A percentile compares a stretch with the other conserved stretches of the same genome.
phyloP scores from a whole-genome alignment of 2,113 vertebrate genomes.

The Galeopterus variegatus region DNA sequence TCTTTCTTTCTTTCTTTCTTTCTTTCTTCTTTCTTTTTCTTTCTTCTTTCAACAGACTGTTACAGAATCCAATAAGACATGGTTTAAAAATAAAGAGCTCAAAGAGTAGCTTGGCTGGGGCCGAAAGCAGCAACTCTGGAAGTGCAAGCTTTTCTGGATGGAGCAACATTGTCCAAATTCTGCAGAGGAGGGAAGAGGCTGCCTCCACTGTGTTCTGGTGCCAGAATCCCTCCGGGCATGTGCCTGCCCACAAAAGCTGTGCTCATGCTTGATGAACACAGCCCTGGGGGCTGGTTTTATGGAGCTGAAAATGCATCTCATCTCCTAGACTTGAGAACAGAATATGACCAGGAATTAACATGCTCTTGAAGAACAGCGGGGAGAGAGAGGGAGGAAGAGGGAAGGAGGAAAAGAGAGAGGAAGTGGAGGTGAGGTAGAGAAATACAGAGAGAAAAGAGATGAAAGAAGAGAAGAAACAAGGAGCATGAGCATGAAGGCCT shows the following conservation, averaged over 20 bases:
- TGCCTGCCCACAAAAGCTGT: background rate
- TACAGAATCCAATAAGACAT: constrained; percentile 70
- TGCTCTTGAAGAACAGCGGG: background rate
- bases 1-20: constrained; percentile 21
- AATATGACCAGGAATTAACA: background rate
- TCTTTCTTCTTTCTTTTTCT: background rate
- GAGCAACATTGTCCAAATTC: background rate
- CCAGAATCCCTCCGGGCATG: background rate
- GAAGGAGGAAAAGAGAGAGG: too few relatives aligned
- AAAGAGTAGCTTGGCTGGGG: background rate
- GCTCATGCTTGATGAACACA: fast-evolving
- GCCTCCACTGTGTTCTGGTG: background rate
- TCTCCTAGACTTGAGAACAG: background rate
- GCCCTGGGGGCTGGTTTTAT: background rate
- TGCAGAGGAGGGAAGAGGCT: background rate
- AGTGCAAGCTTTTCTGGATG: constrained; percentile 26
- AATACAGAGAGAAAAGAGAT: background rate
- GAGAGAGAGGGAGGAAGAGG: background rate
- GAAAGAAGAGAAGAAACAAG: background rate
- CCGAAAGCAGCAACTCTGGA: background rate
- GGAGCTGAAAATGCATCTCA: background rate
- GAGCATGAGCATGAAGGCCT: background rate
- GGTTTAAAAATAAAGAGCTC: constrained; percentile 68
- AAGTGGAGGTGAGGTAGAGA: background rate
- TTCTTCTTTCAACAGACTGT: background rate